Base-by-base conservation (phyloP, 2,113 vertebrate species). In the Pterophyllum scalare region DNA sequence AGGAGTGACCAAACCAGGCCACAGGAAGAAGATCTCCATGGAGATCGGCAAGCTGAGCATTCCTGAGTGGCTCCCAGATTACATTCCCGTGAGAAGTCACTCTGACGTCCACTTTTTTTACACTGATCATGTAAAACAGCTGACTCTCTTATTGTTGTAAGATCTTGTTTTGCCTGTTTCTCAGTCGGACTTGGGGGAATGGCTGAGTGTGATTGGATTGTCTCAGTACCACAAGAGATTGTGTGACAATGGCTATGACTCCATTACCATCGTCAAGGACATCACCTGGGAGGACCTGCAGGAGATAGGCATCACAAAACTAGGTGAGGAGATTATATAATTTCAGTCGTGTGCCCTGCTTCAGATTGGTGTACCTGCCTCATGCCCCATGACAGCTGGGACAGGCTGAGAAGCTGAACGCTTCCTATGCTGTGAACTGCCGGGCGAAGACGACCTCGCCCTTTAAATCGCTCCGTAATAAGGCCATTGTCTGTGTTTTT, bases 201-300 rank as follows among this genome's bases (percentile, higher is more conserved):
- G 98, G 98, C 94, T 99, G 54, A 97, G 97, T 57, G 96, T 96
- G 13, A 96, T 99, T 0, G 98, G 97, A 10, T 89, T 99, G 83
- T 97, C 98, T 0, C 98, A 99, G 93, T 99, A 99, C 93, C 97
- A 99, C 88, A 98, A 98, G 94, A 97, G 97, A 84, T 91, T 99
- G 80, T 96, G 96, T 49, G 97, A 97, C 91, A 99, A 99, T 0
- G 97, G 98, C 87, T 99, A 99, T 0, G 98, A 99, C 90, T 97
- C 98, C 82, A 97, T 99, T 88, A 96, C 87, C 81, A 98, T 98
- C 0, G 96, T 99, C 80, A 96, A 96, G 0, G 98, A 99, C 87
- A 95, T 99, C 91, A 99, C 97, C 0, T 99, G 98, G 98, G 98
- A 99, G 90, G 98, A 98, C 82, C 94, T 99, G 84, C 98, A 99